Base-by-base conservation (phyloP, 2,797 vertebrate species). In the Syncerus caffer region DNA sequence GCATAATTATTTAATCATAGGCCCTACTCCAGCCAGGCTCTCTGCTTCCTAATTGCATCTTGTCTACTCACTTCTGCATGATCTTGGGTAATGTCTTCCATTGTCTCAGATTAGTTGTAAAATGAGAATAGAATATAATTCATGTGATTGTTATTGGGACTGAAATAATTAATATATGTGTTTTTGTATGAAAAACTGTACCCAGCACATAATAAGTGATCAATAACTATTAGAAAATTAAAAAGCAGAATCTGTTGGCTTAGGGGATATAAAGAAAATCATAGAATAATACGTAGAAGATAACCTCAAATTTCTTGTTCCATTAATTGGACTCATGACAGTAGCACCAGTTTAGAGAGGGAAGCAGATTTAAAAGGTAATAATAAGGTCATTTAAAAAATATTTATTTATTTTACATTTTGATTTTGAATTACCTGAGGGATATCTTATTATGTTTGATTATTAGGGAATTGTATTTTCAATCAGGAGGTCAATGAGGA, bases 401-500 rank as follows among this genome's bases (percentile, higher is more conserved):
- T 58, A 58, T 12, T 6, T 23, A 71, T 64, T 64, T 64, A 25
- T 80, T 93, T 83, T 93, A 89, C 12, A 23, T 79, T 67, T 60
- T 89, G 50, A 89, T 87, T 97, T 95, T 95, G 27, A 96, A 97
- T 92, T 95, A 85, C 87, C 53, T 85, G 53, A 93, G 84, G 79
- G 47, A 53, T 0, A 21, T 57, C 87, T 58, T 86, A 93, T 87
- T 95, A 97, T 83, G 12, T 95, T 74, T 86, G 29, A 13, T 84
- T 31, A 91, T 95, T 95, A 93, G 51, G n/a, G 31, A 42, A 23
- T 29, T 85, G 15, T 51, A 51, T 89, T 85, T 83, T 92, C 42
- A 97, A 86, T 89, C 34, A 42, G 38, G 60, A 93, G 12, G 85
- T 93, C 51, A 96, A 12, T 79, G 57, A 45, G 16, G 8, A 94